Percentiles rank a stretch among this genome's conserved stretches.
Evolutionary conservation across 2,113 vertebrate genomes (phyloP).

Genomic region (Pelecanus crispus): DNA sequence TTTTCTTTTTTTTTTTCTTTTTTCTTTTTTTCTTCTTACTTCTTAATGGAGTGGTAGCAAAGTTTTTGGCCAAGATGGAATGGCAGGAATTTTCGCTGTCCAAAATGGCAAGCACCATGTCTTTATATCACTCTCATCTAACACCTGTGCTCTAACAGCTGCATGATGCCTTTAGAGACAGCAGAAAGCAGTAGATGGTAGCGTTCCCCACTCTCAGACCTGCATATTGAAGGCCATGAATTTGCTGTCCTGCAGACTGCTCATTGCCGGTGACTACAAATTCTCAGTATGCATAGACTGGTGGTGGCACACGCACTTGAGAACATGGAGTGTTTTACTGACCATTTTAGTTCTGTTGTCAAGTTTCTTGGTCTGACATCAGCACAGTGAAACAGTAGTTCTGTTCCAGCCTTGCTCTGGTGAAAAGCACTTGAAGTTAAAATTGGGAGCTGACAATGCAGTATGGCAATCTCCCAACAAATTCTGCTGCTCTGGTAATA

Average conservation of each 20-base stretch:
- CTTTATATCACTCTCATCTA: neutral
- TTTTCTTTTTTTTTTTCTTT: no score
- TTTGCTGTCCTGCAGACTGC: neutral
- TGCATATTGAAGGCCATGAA: neutral
- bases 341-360: neutral
- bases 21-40: neutral
- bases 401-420: neutral
- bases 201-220: neutral
- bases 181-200: neutral
- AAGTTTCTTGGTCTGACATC: neutral
- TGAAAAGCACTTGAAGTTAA: accelerated
- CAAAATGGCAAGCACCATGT: neutral
- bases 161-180: neutral
- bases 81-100: neutral
- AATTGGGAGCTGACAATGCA: neutral
- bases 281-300: accelerated
- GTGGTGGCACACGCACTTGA: neutral
- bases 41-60: neutral
- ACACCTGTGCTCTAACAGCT: neutral
- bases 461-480: neutral
- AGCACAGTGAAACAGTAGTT: neutral
- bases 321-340: neutral
- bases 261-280: neutral
- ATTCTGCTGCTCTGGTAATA: neutral
- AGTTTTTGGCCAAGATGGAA: neutral